Base-by-base conservation (phyloP, 2,113 vertebrate species). In the Sylvilagus bachmani region DNA sequence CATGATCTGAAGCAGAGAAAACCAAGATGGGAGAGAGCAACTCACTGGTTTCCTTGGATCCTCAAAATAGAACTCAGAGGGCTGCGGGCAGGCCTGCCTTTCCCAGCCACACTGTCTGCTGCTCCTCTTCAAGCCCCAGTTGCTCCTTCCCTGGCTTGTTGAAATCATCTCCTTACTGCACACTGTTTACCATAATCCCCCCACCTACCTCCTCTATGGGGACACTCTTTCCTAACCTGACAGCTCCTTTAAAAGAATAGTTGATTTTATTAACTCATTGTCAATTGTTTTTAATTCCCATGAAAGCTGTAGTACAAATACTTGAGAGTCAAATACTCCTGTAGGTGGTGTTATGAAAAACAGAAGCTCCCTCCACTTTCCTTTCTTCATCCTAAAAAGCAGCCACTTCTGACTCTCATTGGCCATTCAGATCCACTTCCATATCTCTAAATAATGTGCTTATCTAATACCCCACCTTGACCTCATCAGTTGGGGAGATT, bases 1-100 rank as follows among this genome's bases (percentile, higher is more conserved):
- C 97, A 99, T 97, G 53, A 99, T 96, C 99, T 99, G 88, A 24
- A 78, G 83, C 92, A 96, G n/a, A 97, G 24, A 74, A 97, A 74
- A 51, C 33, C 69, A 6, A 16, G 93, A 74, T 6, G n/a, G 3
- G 11, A 44, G 16, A 58, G 24, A 33, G 7, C 3, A 31, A 1
- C 16, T 5, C 5, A 22, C 0, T 33, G 8, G 6, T 67, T 91
- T 79, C 71, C n/a, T 0, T 14, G 61, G 73, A 8, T 25, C 7
- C 38, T 62, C 78, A 21, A 17, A 61, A 74, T 6, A n/a, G 25
- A 36, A 19, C 27, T 19, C 27, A 3, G n/a, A 29, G 31, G 27
- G 29, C 9, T 71, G 10, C 0, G 9, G 3, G 5, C 53, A 11
- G 1, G 29, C 27, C n/a, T 13, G 44, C 22, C 82, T 64, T 36